phyloP scores from a whole-genome alignment of 2,888 invertebrate genomes.

The Antheraea assamensis region DNA sequence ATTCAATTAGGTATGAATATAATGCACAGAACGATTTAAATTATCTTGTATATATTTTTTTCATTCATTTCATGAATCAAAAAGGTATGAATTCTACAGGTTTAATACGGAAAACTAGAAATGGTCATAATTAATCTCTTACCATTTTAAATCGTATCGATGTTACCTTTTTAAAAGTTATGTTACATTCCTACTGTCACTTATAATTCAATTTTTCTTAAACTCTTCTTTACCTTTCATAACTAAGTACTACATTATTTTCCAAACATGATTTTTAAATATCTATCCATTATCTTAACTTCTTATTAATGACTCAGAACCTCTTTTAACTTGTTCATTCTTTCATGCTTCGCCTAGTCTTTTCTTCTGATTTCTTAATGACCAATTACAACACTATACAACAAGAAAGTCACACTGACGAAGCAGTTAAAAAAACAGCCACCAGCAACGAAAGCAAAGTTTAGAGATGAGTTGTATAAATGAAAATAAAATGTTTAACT shows the following conservation, averaged over 20 bases:
- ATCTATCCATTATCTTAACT: conserved; percentile 20
- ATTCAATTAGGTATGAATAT: not conserved
- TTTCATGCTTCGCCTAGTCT: conserved; percentile 57
- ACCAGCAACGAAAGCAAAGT: not conserved
- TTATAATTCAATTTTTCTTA: conserved; percentile 18
- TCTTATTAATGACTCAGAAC: conserved; percentile 26
- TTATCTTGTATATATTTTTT: not conserved
- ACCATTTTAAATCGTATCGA: not conserved
- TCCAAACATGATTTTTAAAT: conserved; percentile 18
- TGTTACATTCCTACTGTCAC: conserved; percentile 1
- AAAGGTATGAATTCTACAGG: not conserved
- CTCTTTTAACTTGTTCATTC: conserved; percentile 51
- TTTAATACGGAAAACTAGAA: not conserved
- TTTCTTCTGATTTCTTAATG: conserved; percentile 49
- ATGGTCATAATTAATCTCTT: conserved; percentile 2
- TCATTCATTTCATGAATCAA: not conserved
- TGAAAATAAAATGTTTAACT: conserved; percentile 2
- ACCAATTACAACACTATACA: conserved; percentile 55
- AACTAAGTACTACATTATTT: conserved; percentile 19
- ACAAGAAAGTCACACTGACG: conserved; percentile 47
- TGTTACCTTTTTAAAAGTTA: not conserved
- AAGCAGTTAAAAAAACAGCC: conserved; percentile 31
- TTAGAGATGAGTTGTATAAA: not conserved
- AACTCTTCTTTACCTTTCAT: conserved; percentile 17
- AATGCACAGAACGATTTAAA: not conserved